phyloP scores from a whole-genome alignment of 2,113 vertebrate genomes.

The Vombatus ursinus region DNA sequence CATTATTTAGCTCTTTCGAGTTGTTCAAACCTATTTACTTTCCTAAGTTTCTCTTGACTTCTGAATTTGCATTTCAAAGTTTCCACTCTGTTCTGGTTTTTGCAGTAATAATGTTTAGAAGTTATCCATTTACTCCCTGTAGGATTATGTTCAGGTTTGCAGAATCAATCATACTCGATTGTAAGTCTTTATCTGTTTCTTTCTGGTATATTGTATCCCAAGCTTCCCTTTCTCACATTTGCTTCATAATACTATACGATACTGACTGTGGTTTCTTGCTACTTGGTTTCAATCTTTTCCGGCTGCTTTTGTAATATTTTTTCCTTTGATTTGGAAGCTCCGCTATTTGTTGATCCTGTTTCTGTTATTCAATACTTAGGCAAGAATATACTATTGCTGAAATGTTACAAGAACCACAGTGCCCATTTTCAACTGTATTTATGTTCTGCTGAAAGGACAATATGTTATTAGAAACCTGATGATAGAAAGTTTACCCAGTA shows the following conservation, averaged over 20 bases:
- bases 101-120: not conserved
- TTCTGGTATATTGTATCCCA: not conserved
- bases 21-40: not conserved
- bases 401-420: not conserved
- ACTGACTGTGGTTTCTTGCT: not conserved
- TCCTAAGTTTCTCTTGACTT: not conserved
- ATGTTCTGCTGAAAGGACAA: not conserved
- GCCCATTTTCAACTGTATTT: not conserved
- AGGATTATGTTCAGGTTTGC: not conserved
- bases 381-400: not conserved
- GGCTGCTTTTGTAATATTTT: not conserved
- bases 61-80: not conserved
- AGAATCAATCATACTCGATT: not conserved
- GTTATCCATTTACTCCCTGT: not conserved
- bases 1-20: not conserved
- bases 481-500: not conserved
- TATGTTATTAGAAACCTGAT: not conserved
- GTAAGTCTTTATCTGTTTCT: not conserved
- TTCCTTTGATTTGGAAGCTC: not conserved
- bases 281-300: not conserved
- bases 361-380: not conserved
- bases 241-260: not conserved
- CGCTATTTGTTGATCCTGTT: not conserved
- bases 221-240: not conserved
- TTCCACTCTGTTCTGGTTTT: not conserved